Evolutionary conservation across 2,113 vertebrate genomes (phyloP).

Genomic region (Microtus pennsylvanicus): DNA sequence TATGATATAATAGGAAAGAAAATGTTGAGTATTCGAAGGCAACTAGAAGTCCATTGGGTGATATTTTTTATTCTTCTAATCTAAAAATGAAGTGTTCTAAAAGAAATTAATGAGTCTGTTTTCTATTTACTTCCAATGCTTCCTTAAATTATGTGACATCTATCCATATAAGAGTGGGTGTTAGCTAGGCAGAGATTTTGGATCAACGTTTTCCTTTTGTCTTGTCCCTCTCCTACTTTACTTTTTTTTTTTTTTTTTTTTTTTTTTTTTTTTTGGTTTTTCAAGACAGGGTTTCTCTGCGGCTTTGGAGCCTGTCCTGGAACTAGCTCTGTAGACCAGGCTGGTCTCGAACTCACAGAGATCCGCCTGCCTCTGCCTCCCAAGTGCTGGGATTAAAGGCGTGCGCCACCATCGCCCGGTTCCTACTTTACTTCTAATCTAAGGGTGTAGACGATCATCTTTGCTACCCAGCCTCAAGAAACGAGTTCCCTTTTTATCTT

Average conservation of each 20-base stretch:
- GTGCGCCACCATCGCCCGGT: too few species aligned
- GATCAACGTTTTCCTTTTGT: background rate
- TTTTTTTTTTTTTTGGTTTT: too few species aligned
- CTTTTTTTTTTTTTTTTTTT: too few species aligned
- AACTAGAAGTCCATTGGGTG: background rate
- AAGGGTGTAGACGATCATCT: background rate
- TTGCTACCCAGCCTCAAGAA: conserved; percentile 56
- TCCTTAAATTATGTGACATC: conserved; percentile 7
- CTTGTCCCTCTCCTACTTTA: background rate
- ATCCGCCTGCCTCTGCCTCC: too few species aligned
- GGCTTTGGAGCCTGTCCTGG: too few species aligned
- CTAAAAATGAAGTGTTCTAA: conserved; percentile 34
- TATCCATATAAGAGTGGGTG: background rate
- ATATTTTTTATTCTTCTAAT: background rate
- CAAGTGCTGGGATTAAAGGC: too few species aligned
- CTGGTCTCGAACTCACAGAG: too few species aligned
- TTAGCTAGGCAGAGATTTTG: background rate
- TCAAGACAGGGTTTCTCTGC: too few species aligned
- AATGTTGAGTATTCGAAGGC: background rate
- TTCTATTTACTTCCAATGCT: conserved; percentile 11
- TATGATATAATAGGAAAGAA: background rate
- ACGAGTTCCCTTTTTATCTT: conserved; percentile 22
- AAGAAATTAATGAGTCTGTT: background rate
- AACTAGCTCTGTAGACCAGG: too few species aligned
- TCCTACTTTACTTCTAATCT: background rate